A percentile compares a stretch with the other conserved stretches of the same genome.
phyloP scores from a whole-genome alignment of 2,113 vertebrate genomes.

The Euleptes europaea region DNA sequence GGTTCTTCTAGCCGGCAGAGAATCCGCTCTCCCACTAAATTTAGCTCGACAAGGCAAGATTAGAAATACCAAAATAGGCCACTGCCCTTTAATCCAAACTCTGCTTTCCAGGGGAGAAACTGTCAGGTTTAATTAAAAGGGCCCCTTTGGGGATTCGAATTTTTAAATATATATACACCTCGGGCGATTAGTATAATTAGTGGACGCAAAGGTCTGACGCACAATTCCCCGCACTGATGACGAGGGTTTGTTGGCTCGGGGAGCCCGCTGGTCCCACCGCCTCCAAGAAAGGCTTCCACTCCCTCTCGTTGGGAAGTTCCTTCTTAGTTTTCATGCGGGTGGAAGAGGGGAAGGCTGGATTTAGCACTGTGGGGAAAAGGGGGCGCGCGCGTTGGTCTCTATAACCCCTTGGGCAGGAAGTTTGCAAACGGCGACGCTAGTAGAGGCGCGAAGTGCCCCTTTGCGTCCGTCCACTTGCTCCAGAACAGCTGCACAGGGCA shows the following conservation, averaged over 20 bases:
- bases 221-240: not conserved
- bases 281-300: too few relatives aligned
- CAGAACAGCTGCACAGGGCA: not conserved
- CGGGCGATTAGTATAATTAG: not conserved
- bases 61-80: not conserved
- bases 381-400: too few relatives aligned
- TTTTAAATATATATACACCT: not conserved
- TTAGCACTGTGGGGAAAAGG: not conserved
- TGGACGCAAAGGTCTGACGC: not conserved
- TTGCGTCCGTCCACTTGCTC: not conserved
- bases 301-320: too few relatives aligned
- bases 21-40: not conserved
- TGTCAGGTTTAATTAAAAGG: not conserved
- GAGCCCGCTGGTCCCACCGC: too few relatives aligned
- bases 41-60: constrained; percentile 14
- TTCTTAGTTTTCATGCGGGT: too few relatives aligned
- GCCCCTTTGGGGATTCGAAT: not conserved
- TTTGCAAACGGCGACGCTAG: not conserved
- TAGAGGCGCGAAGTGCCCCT: not conserved
- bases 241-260: not conserved
- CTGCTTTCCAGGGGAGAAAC: not conserved
- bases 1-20: not conserved
- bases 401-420: not conserved
- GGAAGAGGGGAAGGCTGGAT: not conserved
- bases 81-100: not conserved